Conservation (phyloP, 2,797 vertebrate species). For the Podarcis siculus region DNA sequence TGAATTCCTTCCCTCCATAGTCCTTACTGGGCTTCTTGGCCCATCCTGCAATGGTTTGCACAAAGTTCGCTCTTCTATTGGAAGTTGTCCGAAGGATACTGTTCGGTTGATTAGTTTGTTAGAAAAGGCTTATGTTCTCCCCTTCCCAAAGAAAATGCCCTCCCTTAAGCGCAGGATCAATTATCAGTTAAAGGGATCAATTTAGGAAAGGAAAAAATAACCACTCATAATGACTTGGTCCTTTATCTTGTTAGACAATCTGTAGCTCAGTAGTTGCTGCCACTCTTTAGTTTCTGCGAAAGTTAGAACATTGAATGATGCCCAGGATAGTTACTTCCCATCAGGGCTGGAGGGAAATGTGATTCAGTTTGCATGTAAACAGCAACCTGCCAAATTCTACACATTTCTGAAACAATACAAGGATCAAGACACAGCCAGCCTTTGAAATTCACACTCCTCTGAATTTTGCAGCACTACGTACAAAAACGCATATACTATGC, state of each 20-base stretch:
- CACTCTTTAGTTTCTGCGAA: background rate
- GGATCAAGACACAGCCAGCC: no score
- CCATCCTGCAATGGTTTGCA: background rate
- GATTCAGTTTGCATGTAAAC: no score
- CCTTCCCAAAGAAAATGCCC: background rate
- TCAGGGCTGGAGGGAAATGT: no score
- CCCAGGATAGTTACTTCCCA: no score
- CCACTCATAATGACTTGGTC: background rate
- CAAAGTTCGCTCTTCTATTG: background rate
- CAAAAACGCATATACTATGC: no score
- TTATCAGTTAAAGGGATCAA: background rate
- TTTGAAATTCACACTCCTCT: no score
- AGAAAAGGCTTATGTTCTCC: background rate
- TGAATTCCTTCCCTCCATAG: no score
- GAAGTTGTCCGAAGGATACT: background rate
- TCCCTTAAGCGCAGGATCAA: background rate
- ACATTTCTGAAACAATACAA: no score
- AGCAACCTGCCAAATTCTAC: no score
- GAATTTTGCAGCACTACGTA: no score
- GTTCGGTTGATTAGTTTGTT: background rate
- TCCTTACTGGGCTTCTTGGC: background rate
- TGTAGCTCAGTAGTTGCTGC: background rate
- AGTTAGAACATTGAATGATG: background rate
- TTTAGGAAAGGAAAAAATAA: background rate
- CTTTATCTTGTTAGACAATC: background rate